Percentiles rank a stretch among this genome's conserved stretches.
These are phyloP conservation scores for Myrmecobius fasciatus DNA, from an alignment of 2,113 vertebrate genomes.

Conservation along the genomic window DNA sequence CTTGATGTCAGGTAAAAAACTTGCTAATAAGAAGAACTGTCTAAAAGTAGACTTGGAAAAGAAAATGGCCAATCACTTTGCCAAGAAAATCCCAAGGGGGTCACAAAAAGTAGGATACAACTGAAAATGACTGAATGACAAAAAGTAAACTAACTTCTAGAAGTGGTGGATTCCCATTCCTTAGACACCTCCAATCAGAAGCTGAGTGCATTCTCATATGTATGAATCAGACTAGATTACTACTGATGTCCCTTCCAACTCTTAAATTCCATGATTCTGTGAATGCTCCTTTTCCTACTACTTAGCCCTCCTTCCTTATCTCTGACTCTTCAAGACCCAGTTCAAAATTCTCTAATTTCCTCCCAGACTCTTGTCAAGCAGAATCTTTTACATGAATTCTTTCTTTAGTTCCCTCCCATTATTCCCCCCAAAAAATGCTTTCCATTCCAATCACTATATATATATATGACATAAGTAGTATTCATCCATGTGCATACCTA, in stretches of 20 bases:
- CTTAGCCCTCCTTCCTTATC: not conserved
- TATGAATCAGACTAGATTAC: not conserved
- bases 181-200: not conserved
- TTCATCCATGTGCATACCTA: not conserved
- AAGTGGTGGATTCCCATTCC: not conserved
- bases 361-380: not conserved
- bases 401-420: not conserved
- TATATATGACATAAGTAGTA: not conserved
- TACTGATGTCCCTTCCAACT: not conserved
- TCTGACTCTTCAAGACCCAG: not conserved
- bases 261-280: not conserved
- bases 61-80: not conserved
- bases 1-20: not conserved
- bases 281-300: not conserved
- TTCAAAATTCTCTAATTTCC: not conserved
- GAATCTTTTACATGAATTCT: not conserved
- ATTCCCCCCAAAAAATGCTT: not conserved
- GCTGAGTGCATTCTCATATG: not conserved
- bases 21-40: not conserved
- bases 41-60: not conserved
- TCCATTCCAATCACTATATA: not conserved
- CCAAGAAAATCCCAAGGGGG: not conserved
- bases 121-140: not conserved
- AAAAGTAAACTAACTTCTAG: not conserved
- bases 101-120: not conserved